Evolutionary conservation across 2,113 vertebrate species (phyloP), one percentile per base, ranked within the genome.

Genomic region (Hyperoodon ampullatus): DNA sequence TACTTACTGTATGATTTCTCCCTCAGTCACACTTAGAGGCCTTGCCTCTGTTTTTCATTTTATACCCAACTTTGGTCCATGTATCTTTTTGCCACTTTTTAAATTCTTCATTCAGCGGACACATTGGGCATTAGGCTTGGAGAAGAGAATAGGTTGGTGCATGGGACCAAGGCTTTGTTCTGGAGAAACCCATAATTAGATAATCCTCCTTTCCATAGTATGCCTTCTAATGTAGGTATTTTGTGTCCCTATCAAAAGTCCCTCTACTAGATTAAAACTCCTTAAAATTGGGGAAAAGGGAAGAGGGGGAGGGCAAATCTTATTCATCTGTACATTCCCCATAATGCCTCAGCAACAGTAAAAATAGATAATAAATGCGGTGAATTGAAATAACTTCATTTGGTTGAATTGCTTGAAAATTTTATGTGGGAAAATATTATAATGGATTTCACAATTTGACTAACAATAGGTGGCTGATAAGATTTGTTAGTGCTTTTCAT

Each of bases 381-480:
- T 71, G 71, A 65, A 77, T 81, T 92, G 44, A 97, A 84, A 94
- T 90, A 88, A 95, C 66, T 88, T 97, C 66, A 95, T 93, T 96
- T 93, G 61, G 9, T 78, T 97, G 71, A 95, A 97, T 94, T 89
- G 39, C 74, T 94, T 77, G 87, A 89, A 95, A 93, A 18, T 72
- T 91, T 94, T 97, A 47, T 97, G 75, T 97, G 60, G 66, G 72
- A 94, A 98, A 98, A 95, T 94, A 92, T 53, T 39, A 93, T 85
- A 97, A 93, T 91, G 53, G 88, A 88, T 97, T 96, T 96, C 66
- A 86, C 75, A 96, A 53, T 94, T 95, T 97, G 55, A 24, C 47
- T 96, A 96, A 95, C 94, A 96, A 93, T 81, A 85, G 81, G 85
- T 88, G 75, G 65, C 53, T 97, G 95, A 96, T 97, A 93, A 96